Conservation (phyloP, 2,113 vertebrate genomes). For the Orycteropus afer region DNA sequence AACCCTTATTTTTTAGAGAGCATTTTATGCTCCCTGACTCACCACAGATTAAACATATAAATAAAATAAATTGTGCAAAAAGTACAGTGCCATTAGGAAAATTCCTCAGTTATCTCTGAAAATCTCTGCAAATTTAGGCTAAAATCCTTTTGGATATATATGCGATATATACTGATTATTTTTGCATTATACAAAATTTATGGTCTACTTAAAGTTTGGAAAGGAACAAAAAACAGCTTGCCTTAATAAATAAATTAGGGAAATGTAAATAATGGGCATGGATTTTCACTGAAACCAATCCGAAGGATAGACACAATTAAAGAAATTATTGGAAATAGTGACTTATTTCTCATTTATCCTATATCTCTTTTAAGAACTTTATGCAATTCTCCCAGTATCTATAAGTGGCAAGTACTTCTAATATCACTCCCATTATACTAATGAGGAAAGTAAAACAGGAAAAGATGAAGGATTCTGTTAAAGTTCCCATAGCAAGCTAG, state of each 20-base stretch:
- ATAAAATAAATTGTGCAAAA: constrained; percentile 54
- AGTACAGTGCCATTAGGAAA: neutral
- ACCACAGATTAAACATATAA: constrained; percentile 61
- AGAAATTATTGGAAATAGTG: neutral
- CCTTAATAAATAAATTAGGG: neutral
- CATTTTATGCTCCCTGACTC: constrained; percentile 35
- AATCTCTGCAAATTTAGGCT: neutral
- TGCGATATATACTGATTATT: neutral
- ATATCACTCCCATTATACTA: neutral
- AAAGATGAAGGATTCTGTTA: neutral
- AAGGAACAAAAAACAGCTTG: neutral
- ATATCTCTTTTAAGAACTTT: too few relatives aligned
- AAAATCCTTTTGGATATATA: neutral
- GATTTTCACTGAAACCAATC: neutral
- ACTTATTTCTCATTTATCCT: neutral
- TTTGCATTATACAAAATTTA: neutral
- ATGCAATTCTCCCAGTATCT: neutral
- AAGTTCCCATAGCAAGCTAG: neutral
- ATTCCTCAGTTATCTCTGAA: neutral
- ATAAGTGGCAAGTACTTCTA: neutral
- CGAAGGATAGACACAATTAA: neutral
- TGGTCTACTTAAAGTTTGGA: neutral
- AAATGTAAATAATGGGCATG: neutral
- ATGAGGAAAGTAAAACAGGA: neutral
- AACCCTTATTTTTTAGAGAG: constrained; percentile 45